phyloP scores from a whole-genome alignment of 2,888 invertebrate genomes.

The Drosophila fungiperda region DNA sequence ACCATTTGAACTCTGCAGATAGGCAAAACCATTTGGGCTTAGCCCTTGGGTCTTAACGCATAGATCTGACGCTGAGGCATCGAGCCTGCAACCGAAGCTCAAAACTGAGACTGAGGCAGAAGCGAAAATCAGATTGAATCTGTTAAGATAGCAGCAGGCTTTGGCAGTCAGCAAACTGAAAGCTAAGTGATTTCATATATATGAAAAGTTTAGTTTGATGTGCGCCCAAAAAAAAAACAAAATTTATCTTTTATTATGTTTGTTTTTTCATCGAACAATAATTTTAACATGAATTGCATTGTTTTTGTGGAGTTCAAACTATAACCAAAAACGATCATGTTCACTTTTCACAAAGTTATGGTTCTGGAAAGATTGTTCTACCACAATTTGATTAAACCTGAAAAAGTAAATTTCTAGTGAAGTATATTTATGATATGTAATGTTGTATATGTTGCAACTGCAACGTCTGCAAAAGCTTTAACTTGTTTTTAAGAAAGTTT shows the following conservation, averaged over 20 bases:
- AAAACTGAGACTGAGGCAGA: constrained; percentile 1
- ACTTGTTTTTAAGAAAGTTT: not conserved
- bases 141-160: constrained; percentile 42
- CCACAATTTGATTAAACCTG: not conserved
- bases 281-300: not conserved
- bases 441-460: not conserved
- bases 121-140: constrained; percentile 35
- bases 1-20: constrained; percentile 34
- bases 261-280: too few relatives aligned
- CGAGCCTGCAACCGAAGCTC: constrained; percentile 9
- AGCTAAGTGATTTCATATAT: constrained; percentile 45
- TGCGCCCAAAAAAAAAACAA: constrained; percentile 1
- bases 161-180: constrained; percentile 26
- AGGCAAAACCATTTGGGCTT: constrained; percentile 49
- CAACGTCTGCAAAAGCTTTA: not conserved
- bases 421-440: not conserved
- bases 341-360: not conserved
- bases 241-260: not conserved
- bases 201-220: constrained; percentile 32
- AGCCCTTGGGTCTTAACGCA: constrained; percentile 38
- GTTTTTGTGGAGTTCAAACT: not conserved
- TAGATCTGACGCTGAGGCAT: constrained; percentile 36
- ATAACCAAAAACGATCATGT: not conserved
- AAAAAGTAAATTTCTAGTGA: not conserved
- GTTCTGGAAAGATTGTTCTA: not conserved